These are phyloP conservation scores for Dallia pectoralis DNA, from an alignment of 2,797 vertebrate species.

Conservation along the genomic window DNA sequence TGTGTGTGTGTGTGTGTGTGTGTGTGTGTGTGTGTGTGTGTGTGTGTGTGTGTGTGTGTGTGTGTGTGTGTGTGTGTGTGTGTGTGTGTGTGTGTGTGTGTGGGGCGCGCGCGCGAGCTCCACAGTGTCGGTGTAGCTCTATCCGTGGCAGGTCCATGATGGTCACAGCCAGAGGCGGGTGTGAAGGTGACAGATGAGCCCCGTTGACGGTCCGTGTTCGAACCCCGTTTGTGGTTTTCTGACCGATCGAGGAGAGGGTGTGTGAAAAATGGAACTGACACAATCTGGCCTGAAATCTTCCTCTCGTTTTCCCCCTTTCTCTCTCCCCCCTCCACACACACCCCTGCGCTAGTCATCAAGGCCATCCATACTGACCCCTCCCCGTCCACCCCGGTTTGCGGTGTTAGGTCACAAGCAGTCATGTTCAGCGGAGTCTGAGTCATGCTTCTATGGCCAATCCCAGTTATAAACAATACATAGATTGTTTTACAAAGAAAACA, in stretches of 20 bases:
- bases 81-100: conserved; percentile 21
- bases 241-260: conserved; percentile 34
- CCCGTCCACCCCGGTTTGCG: conserved; percentile 9
- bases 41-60: too few relatives aligned
- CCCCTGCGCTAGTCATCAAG: conserved; percentile 32
- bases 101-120: too few relatives aligned
- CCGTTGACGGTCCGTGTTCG: conserved; percentile 33
- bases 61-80: neutral
- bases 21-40: neutral
- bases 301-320: neutral
- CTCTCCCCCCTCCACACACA: conserved; percentile 7
- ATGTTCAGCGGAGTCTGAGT: conserved; percentile 70
- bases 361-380: conserved; percentile 44
- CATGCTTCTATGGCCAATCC: conserved; percentile 74
- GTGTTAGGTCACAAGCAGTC: conserved; percentile 68
- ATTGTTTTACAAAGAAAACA: conserved; percentile 73
- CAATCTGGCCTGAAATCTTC: conserved; percentile 20
- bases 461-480: conserved; percentile 63
- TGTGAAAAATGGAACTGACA: conserved; percentile 35
- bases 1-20: neutral
- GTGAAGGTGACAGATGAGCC: conserved; percentile 35
- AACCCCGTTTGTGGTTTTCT: conserved; percentile 43
- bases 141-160: conserved; percentile 30
- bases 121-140: conserved; percentile 15
- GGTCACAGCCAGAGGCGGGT: conserved; percentile 38